These are phyloP conservation scores for Perithous albicinctus DNA, from an alignment of 2,888 invertebrate genomes.

Conservation along the genomic window DNA sequence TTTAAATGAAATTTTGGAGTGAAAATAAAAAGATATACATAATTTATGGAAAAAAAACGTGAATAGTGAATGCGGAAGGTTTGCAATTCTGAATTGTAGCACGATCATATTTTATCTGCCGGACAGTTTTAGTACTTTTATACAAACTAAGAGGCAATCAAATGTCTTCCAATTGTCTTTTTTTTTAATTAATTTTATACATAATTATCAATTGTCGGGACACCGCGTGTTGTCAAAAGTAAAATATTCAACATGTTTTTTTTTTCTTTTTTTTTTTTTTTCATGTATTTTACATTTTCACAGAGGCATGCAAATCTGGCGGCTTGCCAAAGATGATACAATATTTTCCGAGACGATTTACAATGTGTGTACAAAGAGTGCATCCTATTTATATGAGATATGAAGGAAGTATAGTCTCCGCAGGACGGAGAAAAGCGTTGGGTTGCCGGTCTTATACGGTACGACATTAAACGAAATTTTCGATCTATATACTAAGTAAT, in stretches of 20 bases:
- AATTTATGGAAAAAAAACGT: neutral
- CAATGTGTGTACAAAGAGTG: neutral
- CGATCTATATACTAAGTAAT: neutral
- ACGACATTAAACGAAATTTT: constrained; percentile 7
- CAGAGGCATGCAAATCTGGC: neutral
- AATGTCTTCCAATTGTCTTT: neutral
- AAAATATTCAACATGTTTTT: no score
- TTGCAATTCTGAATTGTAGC: neutral
- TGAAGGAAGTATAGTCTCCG: constrained; percentile 8
- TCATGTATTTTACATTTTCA: neutral
- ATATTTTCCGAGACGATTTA: constrained; percentile 13
- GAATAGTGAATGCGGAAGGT: neutral
- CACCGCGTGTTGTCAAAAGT: neutral
- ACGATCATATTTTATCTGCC: neutral
- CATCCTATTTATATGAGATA: neutral
- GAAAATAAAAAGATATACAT: neutral
- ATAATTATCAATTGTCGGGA: neutral
- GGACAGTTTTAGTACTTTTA: neutral
- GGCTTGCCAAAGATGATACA: neutral
- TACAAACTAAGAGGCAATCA: neutral
- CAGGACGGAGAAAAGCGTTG: constrained; percentile 8
- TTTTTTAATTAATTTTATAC: neutral
- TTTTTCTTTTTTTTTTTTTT: neutral
- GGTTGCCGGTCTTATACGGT: neutral
- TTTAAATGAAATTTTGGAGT: neutral